phyloP scores from a whole-genome alignment of 2,797 vertebrate genomes.

The Delichon dasypus region DNA sequence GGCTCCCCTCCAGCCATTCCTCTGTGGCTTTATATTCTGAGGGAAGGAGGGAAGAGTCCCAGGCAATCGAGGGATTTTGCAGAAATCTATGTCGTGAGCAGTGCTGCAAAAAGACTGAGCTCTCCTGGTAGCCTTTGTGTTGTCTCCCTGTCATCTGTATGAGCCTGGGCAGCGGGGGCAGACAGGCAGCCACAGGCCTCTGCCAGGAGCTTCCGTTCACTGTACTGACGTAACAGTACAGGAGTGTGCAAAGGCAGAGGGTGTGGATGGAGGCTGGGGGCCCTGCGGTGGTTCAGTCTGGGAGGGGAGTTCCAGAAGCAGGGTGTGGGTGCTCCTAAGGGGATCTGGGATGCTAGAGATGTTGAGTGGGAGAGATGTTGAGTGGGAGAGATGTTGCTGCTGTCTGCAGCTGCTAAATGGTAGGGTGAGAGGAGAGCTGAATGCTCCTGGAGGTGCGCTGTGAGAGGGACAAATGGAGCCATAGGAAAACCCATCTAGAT shows the following conservation, averaged over 20 bases:
- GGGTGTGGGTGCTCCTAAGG: background rate
- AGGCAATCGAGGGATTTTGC: background rate
- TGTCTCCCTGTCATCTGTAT: rapidly evolving
- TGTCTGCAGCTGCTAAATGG: background rate
- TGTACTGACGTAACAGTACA: rapidly evolving
- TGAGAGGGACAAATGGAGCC: background rate
- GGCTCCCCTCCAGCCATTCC: background rate
- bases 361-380: background rate
- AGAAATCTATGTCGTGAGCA: background rate
- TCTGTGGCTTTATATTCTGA: background rate
- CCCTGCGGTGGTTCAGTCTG: background rate
- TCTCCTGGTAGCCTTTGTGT: background rate
- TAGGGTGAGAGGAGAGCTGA: rapidly evolving
- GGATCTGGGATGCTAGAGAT: background rate
- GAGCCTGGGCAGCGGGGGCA: background rate
- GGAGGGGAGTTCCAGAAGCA: background rate
- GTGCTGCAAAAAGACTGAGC: background rate
- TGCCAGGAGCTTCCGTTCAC: background rate
- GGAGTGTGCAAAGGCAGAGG: background rate
- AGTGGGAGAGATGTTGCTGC: background rate
- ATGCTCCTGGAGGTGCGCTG: background rate
- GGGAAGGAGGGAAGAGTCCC: background rate
- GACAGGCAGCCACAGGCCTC: background rate
- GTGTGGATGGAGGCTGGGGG: background rate
- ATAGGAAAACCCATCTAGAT: background rate